Percentiles rank a stretch among this genome's conserved stretches.
Conservation (phyloP, 2,888 invertebrate species). For the Mamestra brassicae region DNA sequence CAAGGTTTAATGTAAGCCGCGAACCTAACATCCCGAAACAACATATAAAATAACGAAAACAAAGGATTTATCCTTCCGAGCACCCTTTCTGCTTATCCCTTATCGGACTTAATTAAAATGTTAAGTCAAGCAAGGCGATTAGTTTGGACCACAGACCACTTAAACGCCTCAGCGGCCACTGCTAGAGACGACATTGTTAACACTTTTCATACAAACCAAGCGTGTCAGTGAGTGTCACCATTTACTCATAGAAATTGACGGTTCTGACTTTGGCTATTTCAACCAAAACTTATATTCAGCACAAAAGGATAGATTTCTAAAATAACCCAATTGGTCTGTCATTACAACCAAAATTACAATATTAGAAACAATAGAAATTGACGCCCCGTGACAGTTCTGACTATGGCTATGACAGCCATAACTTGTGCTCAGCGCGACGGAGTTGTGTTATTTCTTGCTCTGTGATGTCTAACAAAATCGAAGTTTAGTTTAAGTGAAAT, state of each 20-base stretch:
- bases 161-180: neutral
- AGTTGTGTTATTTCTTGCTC: neutral
- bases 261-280: too few species aligned
- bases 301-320: too few species aligned
- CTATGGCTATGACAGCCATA: too few species aligned
- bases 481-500: conserved; percentile 47
- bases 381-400: too few species aligned
- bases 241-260: too few species aligned
- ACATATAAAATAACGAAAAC: conserved; percentile 55
- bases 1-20: conserved; percentile 37
- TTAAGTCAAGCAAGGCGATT: conserved; percentile 58
- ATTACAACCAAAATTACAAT: too few species aligned
- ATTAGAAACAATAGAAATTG: too few species aligned
- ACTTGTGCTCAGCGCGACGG: too few species aligned
- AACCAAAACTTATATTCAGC: too few species aligned
- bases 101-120: conserved; percentile 62
- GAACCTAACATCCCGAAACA: conserved; percentile 28
- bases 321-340: too few species aligned
- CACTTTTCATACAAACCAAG: too few species aligned
- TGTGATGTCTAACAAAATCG: conserved; percentile 38
- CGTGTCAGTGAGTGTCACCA: too few species aligned
- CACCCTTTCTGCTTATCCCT: conserved; percentile 31
- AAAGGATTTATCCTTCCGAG: conserved; percentile 38
- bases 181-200: neutral
- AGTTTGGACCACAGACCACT: neutral